A percentile compares a stretch with the other conserved stretches of the same genome.
phyloP scores from a whole-genome alignment of 1,140 invertebrate genomes.

The Macrostomum lignano region DNA sequence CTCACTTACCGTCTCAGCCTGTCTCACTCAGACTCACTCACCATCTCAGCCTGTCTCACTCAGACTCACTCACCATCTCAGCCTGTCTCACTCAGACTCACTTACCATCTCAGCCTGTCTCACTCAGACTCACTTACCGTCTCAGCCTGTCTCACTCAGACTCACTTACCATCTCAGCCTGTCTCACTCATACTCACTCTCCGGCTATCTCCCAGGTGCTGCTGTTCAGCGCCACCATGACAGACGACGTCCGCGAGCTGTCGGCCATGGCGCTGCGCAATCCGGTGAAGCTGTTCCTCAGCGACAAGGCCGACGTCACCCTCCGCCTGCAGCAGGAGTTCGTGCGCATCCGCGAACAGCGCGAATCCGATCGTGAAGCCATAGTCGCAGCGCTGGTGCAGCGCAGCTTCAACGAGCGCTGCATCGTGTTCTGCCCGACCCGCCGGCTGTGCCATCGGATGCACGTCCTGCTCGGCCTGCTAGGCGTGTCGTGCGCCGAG shows the following conservation, averaged over 20 bases:
- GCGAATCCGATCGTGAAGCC: constrained; percentile 62
- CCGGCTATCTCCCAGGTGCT: too few relatives aligned
- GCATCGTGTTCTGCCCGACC: constrained; percentile 78
- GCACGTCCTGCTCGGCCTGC: constrained; percentile 56
- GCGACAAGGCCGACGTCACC: constrained; percentile 76
- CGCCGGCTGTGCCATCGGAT: constrained; percentile 70
- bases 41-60: too few relatives aligned
- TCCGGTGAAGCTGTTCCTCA: constrained; percentile 60
- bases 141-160: too few relatives aligned
- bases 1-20: too few relatives aligned
- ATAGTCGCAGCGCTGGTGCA: constrained; percentile 62
- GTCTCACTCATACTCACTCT: too few relatives aligned
- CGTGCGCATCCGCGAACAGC: constrained; percentile 47
- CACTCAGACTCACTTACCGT: too few relatives aligned
- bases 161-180: too few relatives aligned
- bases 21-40: too few relatives aligned
- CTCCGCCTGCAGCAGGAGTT: constrained; percentile 84
- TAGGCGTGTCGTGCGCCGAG: constrained; percentile 58
- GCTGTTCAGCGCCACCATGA: constrained; percentile 94
- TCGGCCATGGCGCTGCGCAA: constrained; percentile 60
- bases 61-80: too few relatives aligned
- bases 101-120: too few relatives aligned
- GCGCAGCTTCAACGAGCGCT: constrained; percentile 62
- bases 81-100: too few relatives aligned
- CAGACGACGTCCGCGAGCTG: constrained; percentile 50